Percentiles rank a stretch among this genome's conserved stretches.
Evolutionary conservation across 2,888 invertebrate genomes (phyloP).

Genomic region (Arctia plantaginis): DNA sequence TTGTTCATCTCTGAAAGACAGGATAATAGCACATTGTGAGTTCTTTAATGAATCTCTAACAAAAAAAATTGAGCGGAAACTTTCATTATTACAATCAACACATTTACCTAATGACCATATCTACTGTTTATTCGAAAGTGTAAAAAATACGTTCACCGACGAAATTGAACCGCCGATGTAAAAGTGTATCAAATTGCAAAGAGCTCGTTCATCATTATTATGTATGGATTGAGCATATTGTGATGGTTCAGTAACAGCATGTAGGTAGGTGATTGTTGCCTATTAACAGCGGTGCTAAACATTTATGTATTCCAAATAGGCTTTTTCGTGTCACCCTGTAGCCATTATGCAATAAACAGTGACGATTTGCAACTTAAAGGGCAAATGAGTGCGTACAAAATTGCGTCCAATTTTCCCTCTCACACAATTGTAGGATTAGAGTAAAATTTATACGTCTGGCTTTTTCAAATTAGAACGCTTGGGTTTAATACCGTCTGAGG

Average conservation of each 20-base stretch:
- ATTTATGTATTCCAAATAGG: constrained; percentile 57
- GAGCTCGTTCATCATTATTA: constrained; percentile 60
- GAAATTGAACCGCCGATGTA: constrained; percentile 62
- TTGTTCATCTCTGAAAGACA: constrained; percentile 46
- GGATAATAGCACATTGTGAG: constrained; percentile 50
- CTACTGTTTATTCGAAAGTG: constrained; percentile 56
- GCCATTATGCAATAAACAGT: constrained; percentile 76
- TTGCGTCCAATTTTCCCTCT: constrained; percentile 79
- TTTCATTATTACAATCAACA: constrained; percentile 43
- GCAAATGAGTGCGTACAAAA: constrained; percentile 72
- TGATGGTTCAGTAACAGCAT: constrained; percentile 55
- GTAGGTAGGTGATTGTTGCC: constrained; percentile 53
- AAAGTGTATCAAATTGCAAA: constrained; percentile 79
- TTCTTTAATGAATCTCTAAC: constrained; percentile 44
- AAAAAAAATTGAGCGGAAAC: constrained; percentile 35
- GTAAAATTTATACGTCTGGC: constrained; percentile 84
- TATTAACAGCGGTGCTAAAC: constrained; percentile 49
- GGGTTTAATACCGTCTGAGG: constrained; percentile 75
- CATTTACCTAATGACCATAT: constrained; percentile 43
- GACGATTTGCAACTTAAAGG: constrained; percentile 76
- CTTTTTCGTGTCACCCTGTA: constrained; percentile 62
- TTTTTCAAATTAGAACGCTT: constrained; percentile 81
- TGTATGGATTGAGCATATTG: constrained; percentile 44
- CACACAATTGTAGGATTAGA: constrained; percentile 82
- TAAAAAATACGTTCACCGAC: constrained; percentile 61